phyloP scores from a whole-genome alignment of 2,888 invertebrate genomes.

The Cryptocephalus moraei region DNA sequence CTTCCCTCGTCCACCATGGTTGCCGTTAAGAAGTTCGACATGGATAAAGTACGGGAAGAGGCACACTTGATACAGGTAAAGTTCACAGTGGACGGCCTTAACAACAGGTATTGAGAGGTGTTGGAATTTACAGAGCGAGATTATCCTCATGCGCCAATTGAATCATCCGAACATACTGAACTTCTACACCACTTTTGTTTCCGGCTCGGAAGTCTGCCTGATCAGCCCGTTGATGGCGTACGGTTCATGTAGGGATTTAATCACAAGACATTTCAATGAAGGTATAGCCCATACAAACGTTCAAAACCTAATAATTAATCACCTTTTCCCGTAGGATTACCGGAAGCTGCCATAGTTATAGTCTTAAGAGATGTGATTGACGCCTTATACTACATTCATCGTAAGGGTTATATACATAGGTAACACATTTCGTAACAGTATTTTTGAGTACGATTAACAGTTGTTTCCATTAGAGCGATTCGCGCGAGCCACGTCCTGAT shows the following conservation, averaged over 20 bases:
- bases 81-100: neutral
- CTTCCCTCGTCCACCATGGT: constrained; percentile 55
- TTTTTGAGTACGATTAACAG: neutral
- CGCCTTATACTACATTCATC: constrained; percentile 78
- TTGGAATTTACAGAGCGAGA: constrained; percentile 62
- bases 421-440: constrained; percentile 24
- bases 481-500: constrained; percentile 77
- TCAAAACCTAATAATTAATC: neutral
- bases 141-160: constrained; percentile 64
- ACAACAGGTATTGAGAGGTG: too few species aligned
- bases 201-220: constrained; percentile 65
- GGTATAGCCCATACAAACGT: constrained; percentile 18
- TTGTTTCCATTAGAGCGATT: constrained; percentile 51
- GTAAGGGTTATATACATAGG: constrained; percentile 78
- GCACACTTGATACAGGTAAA: constrained; percentile 46
- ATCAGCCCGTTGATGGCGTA: constrained; percentile 76
- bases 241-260: constrained; percentile 72
- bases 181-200: constrained; percentile 66
- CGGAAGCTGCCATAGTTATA: constrained; percentile 70
- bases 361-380: constrained; percentile 68
- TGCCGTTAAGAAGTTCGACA: constrained; percentile 64
- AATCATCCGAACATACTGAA: constrained; percentile 71
- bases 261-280: constrained; percentile 62
- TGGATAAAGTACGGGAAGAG: constrained; percentile 59
- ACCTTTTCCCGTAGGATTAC: constrained; percentile 49